Percentiles rank a stretch among this genome's conserved stretches.
These are phyloP conservation scores for Danionella dracula DNA, from an alignment of 2,797 vertebrate species.

Conservation along the genomic window DNA sequence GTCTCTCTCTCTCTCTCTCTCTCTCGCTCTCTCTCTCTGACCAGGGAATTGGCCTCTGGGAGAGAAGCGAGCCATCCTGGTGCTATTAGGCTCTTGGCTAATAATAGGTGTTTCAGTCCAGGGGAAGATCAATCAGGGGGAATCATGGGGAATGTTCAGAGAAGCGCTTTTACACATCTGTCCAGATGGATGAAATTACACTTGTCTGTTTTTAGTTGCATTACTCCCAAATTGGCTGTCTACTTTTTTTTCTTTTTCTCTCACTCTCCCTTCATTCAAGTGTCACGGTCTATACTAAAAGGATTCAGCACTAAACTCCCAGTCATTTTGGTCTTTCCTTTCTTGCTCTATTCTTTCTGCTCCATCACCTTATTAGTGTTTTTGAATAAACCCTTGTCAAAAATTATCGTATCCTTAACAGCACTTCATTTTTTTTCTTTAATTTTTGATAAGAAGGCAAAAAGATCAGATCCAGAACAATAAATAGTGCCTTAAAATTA, in stretches of 20 bases:
- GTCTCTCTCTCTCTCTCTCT: too few relatives aligned
- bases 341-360: conserved; percentile 50
- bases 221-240: conserved; percentile 82
- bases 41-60: conserved; percentile 81
- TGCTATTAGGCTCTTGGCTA: conserved; percentile 84
- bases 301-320: conserved; percentile 72
- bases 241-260: conserved; percentile 57
- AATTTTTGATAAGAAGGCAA: too few relatives aligned
- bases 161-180: conserved; percentile 82
- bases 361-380: conserved; percentile 50
- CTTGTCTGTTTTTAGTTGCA: conserved; percentile 84
- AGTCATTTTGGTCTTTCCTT: conserved; percentile 71
- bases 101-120: conserved; percentile 84
- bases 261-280: conserved; percentile 60
- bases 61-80: conserved; percentile 79
- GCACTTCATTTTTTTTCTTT: too few relatives aligned
- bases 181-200: conserved; percentile 84
- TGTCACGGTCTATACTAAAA: conserved; percentile 76
- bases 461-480: too few relatives aligned
- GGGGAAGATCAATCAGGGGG: conserved; percentile 83
- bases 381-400: too few relatives aligned
- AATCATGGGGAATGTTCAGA: conserved; percentile 79
- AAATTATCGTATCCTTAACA: too few relatives aligned
- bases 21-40: too few relatives aligned
- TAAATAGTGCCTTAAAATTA: too few relatives aligned